These are phyloP conservation scores for Puma concolor DNA, from an alignment of 2,113 vertebrate genomes.

Conservation along the genomic window DNA sequence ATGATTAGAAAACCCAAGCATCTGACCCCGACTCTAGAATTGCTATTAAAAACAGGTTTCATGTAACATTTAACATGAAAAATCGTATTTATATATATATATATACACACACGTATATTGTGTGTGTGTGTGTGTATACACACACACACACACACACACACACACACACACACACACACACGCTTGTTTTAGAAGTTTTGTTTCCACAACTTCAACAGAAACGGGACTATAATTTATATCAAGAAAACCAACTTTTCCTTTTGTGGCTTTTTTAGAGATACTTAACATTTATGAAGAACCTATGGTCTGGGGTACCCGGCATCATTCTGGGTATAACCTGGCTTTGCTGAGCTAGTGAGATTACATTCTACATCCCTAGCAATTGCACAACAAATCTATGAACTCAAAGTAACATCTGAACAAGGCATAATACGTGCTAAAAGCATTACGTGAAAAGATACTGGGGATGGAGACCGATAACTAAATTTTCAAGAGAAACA, in stretches of 20 bases:
- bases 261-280: neutral
- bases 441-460: neutral
- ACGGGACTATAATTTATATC: neutral
- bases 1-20: neutral
- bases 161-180: rapidly evolving
- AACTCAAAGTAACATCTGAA: neutral
- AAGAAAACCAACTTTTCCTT: neutral
- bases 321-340: neutral
- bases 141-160: rapidly evolving
- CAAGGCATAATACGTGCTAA: neutral
- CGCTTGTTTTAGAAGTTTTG: neutral
- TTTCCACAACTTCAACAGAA: neutral
- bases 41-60: neutral
- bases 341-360: neutral
- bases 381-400: neutral
- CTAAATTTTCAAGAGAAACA: neutral
- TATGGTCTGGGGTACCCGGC: no score
- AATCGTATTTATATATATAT: no score
- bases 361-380: neutral
- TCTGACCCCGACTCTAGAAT: neutral
- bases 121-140: no score
- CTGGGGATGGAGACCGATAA: neutral
- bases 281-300: neutral
- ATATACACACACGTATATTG: no score
- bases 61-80: neutral